A percentile compares a stretch with the other conserved stretches of the same genome.
Evolutionary conservation across 2,888 invertebrate genomes (phyloP).

Genomic region (Cantharis flavilabris): DNA sequence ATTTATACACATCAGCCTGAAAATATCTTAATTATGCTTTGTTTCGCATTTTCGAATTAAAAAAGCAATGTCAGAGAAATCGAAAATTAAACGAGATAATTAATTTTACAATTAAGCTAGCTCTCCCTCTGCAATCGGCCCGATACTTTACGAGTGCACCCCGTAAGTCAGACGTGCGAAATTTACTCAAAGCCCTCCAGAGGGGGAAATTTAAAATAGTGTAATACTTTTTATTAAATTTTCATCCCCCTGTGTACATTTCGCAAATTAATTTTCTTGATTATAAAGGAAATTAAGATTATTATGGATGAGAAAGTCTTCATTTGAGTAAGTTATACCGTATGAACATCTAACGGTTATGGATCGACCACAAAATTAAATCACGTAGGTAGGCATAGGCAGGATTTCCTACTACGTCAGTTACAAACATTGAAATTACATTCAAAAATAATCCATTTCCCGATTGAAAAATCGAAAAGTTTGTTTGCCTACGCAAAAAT

Average conservation of each 20-base stretch:
- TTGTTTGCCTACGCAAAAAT: not conserved
- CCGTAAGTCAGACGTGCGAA: not conserved
- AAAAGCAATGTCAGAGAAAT: not conserved
- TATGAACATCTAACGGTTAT: conserved; percentile 11
- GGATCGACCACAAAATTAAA: conserved; percentile 17
- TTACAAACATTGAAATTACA: not conserved
- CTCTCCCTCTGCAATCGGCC: not conserved
- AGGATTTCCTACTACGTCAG: conserved; percentile 6
- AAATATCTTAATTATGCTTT: not conserved
- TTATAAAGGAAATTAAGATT: conserved; percentile 2
- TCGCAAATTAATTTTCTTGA: not conserved
- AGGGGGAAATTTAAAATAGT: not conserved
- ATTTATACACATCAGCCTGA: not conserved
- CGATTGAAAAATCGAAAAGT: not conserved
- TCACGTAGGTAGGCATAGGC: conserved; percentile 14
- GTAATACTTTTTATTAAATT: not conserved
- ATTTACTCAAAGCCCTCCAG: not conserved
- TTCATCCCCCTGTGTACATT: not conserved
- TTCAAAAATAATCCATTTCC: not conserved
- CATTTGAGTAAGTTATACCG: conserved; percentile 2
- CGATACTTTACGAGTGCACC: not conserved
- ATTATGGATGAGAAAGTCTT: not conserved
- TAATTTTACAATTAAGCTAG: not conserved
- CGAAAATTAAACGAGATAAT: not conserved
- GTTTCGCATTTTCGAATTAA: not conserved